phyloP scores from a whole-genome alignment of 2,113 vertebrate species.

The Tricholaema leucomelas region DNA sequence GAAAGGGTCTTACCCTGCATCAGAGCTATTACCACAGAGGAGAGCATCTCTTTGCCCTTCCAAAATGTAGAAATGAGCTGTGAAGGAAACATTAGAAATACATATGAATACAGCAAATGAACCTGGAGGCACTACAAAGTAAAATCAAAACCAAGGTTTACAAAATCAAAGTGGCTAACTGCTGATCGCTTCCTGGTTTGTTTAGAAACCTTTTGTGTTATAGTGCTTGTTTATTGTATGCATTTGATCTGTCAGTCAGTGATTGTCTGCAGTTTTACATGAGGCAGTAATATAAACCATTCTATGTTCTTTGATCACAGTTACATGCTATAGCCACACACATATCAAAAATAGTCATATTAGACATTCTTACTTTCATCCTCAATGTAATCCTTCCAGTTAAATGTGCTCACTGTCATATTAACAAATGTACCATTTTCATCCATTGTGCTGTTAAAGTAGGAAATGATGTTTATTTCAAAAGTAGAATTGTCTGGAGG shows the following conservation, averaged over 20 bases:
- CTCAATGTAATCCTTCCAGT: conserved; percentile 82
- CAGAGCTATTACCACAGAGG: conserved; percentile 88
- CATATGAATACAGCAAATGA: not conserved
- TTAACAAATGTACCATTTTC: conserved; percentile 74
- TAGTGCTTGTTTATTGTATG: not conserved
- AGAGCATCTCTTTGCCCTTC: conserved; percentile 85
- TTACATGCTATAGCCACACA: not conserved
- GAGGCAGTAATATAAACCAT: not conserved
- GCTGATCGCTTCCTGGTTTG: not conserved
- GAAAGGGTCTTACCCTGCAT: conserved; percentile 86
- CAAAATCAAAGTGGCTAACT: not conserved
- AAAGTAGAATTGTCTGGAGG: conserved; percentile 72
- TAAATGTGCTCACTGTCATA: conserved; percentile 75
- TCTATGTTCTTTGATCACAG: not conserved
- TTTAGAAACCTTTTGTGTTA: not conserved
- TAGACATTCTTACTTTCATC: conserved; percentile 80
- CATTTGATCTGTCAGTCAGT: not conserved
- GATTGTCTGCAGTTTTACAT: not conserved
- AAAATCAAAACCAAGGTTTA: not conserved
- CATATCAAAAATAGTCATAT: conserved; percentile 2
- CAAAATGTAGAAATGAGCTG: conserved; percentile 82
- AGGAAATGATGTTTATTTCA: conserved; percentile 72
- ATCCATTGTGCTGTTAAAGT: conserved; percentile 65
- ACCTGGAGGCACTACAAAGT: not conserved
- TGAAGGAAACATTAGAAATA: conserved; percentile 54